Percentiles rank a stretch among this genome's conserved stretches.
Evolutionary conservation across 1,140 invertebrate genomes (phyloP).

Genomic region (Mactra quadrangularis): DNA sequence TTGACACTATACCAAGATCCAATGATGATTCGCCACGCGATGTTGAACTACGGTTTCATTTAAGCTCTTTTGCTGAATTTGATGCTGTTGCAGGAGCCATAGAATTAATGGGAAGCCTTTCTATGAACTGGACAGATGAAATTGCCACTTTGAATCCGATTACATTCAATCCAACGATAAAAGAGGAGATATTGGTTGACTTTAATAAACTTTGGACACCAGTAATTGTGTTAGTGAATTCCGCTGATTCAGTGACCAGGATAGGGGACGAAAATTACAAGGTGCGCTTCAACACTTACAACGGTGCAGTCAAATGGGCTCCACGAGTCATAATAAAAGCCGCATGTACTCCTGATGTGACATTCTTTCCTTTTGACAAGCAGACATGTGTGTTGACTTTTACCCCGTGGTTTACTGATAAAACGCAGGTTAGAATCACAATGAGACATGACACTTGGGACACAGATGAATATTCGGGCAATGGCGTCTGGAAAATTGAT

Average conservation of each 20-base stretch:
- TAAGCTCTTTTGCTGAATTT: constrained; percentile 15
- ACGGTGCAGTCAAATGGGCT: background rate
- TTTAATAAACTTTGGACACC: constrained; percentile 31
- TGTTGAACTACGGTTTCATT: background rate
- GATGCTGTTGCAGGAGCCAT: constrained; percentile 23
- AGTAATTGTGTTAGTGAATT: constrained; percentile 18
- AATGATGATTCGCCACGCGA: background rate
- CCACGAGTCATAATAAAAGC: constrained; percentile 33
- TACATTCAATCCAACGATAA: background rate
- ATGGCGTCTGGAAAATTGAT: constrained; percentile 1
- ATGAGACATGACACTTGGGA: background rate
- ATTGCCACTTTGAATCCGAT: background rate
- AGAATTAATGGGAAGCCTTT: constrained; percentile 15
- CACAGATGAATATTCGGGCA: background rate
- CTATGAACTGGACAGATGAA: constrained; percentile 18
- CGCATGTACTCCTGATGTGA: constrained; percentile 37
- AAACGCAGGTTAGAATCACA: background rate
- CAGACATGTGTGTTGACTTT: constrained; percentile 18
- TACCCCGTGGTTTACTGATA: constrained; percentile 4
- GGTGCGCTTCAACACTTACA: constrained; percentile 10
- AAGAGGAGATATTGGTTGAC: background rate
- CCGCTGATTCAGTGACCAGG: constrained; percentile 13
- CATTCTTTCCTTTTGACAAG: constrained; percentile 38
- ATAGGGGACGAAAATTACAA: constrained; percentile 29
- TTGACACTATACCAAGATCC: background rate